Evolutionary conservation across 2,888 invertebrate species (phyloP).

Genomic region (Allophyes oxyacanthae): DNA sequence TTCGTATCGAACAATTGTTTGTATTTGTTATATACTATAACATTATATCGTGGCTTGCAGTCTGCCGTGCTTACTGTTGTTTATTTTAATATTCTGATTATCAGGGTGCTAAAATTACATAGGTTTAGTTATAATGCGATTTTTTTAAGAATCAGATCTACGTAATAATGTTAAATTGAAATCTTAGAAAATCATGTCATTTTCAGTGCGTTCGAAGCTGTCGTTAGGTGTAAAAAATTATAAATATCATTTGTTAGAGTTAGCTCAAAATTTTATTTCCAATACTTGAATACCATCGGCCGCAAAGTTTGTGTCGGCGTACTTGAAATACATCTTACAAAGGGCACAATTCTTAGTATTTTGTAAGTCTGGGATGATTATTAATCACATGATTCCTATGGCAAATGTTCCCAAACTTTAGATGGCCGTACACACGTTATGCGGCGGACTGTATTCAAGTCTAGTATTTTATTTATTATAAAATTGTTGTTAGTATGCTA

Average conservation of each 20-base stretch:
- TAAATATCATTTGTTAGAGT: slow-evolving; percentile 35
- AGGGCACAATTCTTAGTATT: too few relatives aligned
- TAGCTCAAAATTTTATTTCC: slow-evolving; percentile 38
- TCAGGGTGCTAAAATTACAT: too few relatives aligned
- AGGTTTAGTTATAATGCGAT: neutral
- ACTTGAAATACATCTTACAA: too few relatives aligned
- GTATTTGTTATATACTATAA: too few relatives aligned
- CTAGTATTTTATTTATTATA: slow-evolving; percentile 31
- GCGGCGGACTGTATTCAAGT: slow-evolving; percentile 13
- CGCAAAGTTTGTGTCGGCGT: neutral
- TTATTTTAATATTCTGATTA: too few relatives aligned
- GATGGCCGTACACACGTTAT: neutral
- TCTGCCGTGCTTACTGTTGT: too few relatives aligned
- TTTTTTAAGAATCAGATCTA: too few relatives aligned
- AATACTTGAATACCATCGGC: slow-evolving; percentile 15
- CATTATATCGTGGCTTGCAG: too few relatives aligned
- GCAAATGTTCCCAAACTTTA: neutral
- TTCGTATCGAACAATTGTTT: too few relatives aligned
- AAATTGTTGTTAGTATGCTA: slow-evolving; percentile 51
- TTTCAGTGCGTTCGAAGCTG: slow-evolving; percentile 16
- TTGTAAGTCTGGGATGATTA: too few relatives aligned
- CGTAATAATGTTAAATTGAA: too few relatives aligned
- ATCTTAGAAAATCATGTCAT: slow-evolving; percentile 1
- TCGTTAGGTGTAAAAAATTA: slow-evolving; percentile 25
- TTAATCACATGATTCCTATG: too few relatives aligned